Base-by-base conservation (phyloP, 2,888 invertebrate genomes). In the Fragum sueziense region DNA sequence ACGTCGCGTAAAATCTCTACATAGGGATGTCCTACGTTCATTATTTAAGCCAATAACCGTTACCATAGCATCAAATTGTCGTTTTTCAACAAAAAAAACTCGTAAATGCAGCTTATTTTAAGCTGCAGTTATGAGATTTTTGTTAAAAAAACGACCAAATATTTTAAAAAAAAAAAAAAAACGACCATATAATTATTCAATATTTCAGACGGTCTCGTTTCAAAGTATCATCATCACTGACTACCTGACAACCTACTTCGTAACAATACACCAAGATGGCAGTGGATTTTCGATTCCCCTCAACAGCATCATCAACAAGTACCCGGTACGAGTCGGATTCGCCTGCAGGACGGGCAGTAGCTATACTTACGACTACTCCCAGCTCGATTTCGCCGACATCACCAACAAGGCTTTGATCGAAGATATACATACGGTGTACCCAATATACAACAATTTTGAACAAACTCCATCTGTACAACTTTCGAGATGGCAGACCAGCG, bases 191-290 rank as follows among this genome's bases (percentile, higher is more conserved):
- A n/a, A n/a, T n/a, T n/a, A n/a, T n/a, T n/a, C n/a, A n/a, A n/a
- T 3, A 4, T 82, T 83, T 69, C 79, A 87, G 85, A 80, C 78
- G 14, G 84, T 80, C n/a, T 83, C 86, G 11, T 86, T 86, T 68
- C 85, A 87, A 71, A 51, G 76, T 0, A 71, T 86, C 11, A 9
- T 88, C 14, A 41, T 86, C 20, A 87, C 86, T 2, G 85, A 87
- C 72, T 84, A 71, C 57, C 78, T 69, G 29, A 80, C 79, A 11
- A 79, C 81, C 0, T 78, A 80, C 41, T 79, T 61, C n/a, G 65
- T 72, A 9, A 71, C 70, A 0, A 79, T 76, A 2, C 86, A 87
- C 59, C 76, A 78, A 65, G 84, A 87, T 22, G 74, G 77, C 11
- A 71, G 72, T 80, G 72, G 70, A 14, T 81, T 82, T 54, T 27